Percentiles rank a stretch among this genome's conserved stretches.
phyloP scores from a whole-genome alignment of 2,888 invertebrate species.

The Pyrgus malvae region DNA sequence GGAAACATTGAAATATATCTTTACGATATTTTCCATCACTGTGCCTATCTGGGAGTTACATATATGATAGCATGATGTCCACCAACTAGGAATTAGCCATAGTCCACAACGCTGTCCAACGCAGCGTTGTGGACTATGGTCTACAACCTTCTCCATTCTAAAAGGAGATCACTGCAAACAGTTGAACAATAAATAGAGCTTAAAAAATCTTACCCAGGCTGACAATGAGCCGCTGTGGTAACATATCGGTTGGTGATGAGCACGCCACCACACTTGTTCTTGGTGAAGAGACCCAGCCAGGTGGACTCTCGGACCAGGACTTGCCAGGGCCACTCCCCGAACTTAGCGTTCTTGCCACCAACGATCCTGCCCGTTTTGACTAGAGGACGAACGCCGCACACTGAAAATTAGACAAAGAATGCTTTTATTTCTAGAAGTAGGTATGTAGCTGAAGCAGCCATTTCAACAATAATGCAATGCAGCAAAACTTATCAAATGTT shows the following conservation, averaged over 20 bases:
- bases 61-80: no score
- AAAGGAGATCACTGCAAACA: background rate
- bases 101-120: no score
- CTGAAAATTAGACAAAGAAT: constrained; percentile 75
- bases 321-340: constrained; percentile 97
- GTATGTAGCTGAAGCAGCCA: no score
- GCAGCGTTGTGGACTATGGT: no score
- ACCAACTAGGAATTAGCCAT: no score
- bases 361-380: constrained; percentile 91
- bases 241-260: constrained; percentile 94
- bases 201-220: constrained; percentile 87
- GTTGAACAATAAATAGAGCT: background rate
- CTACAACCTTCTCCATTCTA: no score
- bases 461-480: no score
- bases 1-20: no score
- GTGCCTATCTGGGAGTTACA: no score
- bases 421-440: background rate
- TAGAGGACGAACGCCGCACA: constrained; percentile 93
- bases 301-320: constrained; percentile 95
- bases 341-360: constrained; percentile 92
- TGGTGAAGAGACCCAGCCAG: constrained; percentile 96
- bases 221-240: constrained; percentile 96
- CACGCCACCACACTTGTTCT: constrained; percentile 97
- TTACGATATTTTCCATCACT: no score
- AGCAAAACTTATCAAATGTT: no score